Conservation (phyloP, 2,113 vertebrate genomes). For the Sebastes schlegelii region DNA sequence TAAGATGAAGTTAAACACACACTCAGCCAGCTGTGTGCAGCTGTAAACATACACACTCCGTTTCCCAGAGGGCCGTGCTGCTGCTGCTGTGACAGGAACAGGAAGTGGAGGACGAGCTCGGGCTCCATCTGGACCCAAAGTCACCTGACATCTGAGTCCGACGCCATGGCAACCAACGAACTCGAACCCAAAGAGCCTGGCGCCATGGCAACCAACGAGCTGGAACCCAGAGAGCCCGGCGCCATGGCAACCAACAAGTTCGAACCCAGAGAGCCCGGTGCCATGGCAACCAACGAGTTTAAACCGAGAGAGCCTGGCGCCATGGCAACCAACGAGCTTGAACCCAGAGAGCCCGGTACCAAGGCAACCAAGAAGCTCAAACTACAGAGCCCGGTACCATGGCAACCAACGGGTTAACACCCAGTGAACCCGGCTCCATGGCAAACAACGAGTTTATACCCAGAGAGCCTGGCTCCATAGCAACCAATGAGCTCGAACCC, state of each 20-base stretch:
- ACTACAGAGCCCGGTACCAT: conserved; percentile 47
- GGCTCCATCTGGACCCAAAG: no score
- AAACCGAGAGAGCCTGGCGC: conserved; percentile 33
- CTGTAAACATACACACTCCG: background rate
- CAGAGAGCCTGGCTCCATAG: no score
- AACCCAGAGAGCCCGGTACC: background rate
- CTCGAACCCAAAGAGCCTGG: conserved; percentile 27
- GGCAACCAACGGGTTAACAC: conserved; percentile 44
- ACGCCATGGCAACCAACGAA: conserved; percentile 38
- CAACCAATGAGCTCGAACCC: no score
- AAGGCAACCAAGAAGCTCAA: conserved; percentile 33
- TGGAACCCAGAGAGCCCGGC: conserved; percentile 22
- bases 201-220: conserved; percentile 38
- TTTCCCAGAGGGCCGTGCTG: background rate
- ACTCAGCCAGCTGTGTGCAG: no score
- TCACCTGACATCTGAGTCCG: no score
- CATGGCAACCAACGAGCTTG: conserved; percentile 54
- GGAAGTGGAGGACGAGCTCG: no score
- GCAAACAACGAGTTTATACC: no score
- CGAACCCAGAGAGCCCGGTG: no score
- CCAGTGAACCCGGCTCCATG: no score
- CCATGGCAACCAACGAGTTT: conserved; percentile 37
- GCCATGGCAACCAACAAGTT: conserved; percentile 56
- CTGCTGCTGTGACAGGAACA: background rate
- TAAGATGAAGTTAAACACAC: no score